Evolutionary conservation across 1,140 invertebrate genomes (phyloP).

Genomic region (Papilio xuthus): DNA sequence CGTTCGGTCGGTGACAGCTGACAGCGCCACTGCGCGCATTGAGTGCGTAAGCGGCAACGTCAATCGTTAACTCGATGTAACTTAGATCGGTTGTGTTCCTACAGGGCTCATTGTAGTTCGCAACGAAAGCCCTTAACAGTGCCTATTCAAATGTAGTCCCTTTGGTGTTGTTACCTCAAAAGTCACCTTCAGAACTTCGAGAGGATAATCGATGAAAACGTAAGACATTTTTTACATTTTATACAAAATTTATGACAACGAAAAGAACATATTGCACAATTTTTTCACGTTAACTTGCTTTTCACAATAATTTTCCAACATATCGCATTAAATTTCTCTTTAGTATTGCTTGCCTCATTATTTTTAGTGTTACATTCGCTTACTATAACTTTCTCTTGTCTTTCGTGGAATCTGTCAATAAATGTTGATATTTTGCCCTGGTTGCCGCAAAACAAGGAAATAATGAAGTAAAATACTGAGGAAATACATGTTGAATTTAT

Average conservation of each 20-base stretch:
- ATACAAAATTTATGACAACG: conserved; percentile 43
- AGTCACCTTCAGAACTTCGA: conserved; percentile 65
- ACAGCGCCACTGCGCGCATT: neutral
- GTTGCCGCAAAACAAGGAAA: neutral
- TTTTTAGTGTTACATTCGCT: neutral
- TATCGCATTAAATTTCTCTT: neutral
- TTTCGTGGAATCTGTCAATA: neutral
- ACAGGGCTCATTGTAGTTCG: conserved; percentile 78
- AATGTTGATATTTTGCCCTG: neutral
- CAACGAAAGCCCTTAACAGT: conserved; percentile 76
- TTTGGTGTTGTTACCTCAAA: conserved; percentile 63
- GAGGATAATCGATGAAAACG: conserved; percentile 77
- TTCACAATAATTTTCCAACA: conserved; percentile 32
- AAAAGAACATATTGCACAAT: conserved; percentile 63
- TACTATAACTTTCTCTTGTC: neutral
- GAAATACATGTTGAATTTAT: neutral
- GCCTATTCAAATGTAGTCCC: conserved; percentile 79
- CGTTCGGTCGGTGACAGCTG: conserved; percentile 7
- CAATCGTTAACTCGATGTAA: conserved; percentile 76
- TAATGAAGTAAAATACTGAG: neutral
- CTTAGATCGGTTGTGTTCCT: conserved; percentile 70
- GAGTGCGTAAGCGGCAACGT: conserved; percentile 18
- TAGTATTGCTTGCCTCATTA: neutral
- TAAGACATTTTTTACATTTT: conserved; percentile 57
- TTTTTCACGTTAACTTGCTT: conserved; percentile 41